Evolutionary conservation across 2,113 vertebrate genomes (phyloP), one percentile per base, ranked within the genome.

Genomic region (Nesoenas mayeri): DNA sequence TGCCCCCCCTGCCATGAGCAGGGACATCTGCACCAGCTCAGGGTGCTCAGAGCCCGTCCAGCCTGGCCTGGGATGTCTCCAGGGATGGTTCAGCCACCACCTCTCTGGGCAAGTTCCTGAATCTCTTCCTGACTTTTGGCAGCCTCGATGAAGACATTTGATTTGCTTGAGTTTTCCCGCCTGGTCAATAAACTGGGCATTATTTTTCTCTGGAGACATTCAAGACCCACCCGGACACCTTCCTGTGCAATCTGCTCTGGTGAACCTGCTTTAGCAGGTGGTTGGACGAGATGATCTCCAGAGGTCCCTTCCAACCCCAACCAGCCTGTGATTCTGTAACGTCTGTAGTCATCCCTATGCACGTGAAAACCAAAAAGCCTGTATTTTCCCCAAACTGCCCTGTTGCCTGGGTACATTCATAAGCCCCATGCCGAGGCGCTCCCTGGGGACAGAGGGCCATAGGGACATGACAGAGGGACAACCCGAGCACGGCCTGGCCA

Each of bases 151-250:
- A 80, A 72, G 70, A 36, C 16, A 6, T 38, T 13, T 15, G 34
- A 15, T 15, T 14, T 60, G 12, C 44, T 29, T 9, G 21, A 31
- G 10, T 28, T 92, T 29, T 44, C 51, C 51, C 38, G 24, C 57
- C 71, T 25, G 7, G 28, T 36, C 24, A 16, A 4, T 4, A 44
- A 44, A 44, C 14, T 0, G 0, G 12, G 6, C 15, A 3, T 25
- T 36, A 17, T 44, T 44, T 44, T 44, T 44, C 42, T 44, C 42
- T 8, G 42, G 42, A 44, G 42, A 44, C 42, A 44, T 44, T 44
- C 42, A 44, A 44, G 42, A 44, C 42, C 42, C 42, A 15, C 16
- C 42, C 17, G 42, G 42, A 44, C 42, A 44, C 42, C 16, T 44
- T 44, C 42, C 42, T 17, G 42, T 44, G 42, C 42, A 44, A 44